Percentiles rank a stretch among this genome's conserved stretches.
These are phyloP conservation scores for Dolichopus griseipennis DNA, from an alignment of 2,888 invertebrate species.

Conservation along the genomic window DNA sequence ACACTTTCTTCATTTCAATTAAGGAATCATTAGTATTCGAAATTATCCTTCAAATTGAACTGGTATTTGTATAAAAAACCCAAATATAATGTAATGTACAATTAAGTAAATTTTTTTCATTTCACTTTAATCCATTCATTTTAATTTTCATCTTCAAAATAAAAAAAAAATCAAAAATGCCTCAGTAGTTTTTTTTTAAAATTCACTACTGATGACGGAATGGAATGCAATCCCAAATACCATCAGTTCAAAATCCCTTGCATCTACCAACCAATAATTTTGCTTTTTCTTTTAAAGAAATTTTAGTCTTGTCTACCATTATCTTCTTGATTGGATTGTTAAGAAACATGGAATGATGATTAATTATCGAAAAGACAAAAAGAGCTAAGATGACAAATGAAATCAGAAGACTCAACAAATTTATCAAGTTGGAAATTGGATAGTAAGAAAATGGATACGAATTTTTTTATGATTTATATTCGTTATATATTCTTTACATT, in stretches of 20 bases:
- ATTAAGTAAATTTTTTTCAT: background rate
- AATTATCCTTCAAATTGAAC: background rate
- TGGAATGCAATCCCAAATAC: too few relatives aligned
- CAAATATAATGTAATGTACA: background rate
- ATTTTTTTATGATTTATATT: background rate
- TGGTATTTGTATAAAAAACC: too few relatives aligned
- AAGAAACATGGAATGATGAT: conserved; percentile 21
- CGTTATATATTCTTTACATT: background rate
- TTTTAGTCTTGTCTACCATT: too few relatives aligned
- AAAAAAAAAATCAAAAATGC: background rate
- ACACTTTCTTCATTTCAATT: too few relatives aligned
- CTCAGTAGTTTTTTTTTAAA: background rate
- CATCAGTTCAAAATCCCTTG: too few relatives aligned
- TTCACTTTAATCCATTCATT: too few relatives aligned
- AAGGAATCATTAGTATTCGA: background rate
- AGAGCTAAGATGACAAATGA: conserved; percentile 31
- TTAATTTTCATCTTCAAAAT: background rate
- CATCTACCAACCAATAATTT: too few relatives aligned
- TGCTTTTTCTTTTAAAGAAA: too few relatives aligned
- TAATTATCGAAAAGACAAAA: conserved; percentile 21
- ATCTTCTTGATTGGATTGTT: too few relatives aligned
- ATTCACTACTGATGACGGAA: too few relatives aligned
- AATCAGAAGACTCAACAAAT: conserved; percentile 30
- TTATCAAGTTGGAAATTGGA: conserved; percentile 24
- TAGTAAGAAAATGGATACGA: background rate